A percentile compares a stretch with the other conserved stretches of the same genome.
phyloP scores from a whole-genome alignment of 2,797 vertebrate species.

The Cyprinella venusta region DNA sequence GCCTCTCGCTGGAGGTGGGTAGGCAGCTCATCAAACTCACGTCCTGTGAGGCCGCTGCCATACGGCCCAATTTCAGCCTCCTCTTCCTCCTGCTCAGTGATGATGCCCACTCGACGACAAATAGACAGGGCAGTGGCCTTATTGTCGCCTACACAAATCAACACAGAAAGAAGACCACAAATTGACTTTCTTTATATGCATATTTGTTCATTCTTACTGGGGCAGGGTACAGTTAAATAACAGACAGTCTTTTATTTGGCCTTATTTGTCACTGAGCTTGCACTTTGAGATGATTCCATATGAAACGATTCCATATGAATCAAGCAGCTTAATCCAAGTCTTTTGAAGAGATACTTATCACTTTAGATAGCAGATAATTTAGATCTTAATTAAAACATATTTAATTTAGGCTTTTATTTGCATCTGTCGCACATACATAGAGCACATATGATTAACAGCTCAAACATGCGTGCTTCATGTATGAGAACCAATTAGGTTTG shows the following conservation, averaged over 20 bases:
- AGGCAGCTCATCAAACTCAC: conserved; percentile 82
- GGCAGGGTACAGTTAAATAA: not conserved
- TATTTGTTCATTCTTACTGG: not conserved
- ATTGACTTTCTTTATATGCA: not conserved
- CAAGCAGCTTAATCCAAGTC: not conserved
- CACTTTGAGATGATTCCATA: not conserved
- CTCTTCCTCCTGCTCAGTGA: conserved; percentile 81
- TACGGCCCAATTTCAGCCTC: conserved; percentile 64
- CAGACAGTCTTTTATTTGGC: not conserved
- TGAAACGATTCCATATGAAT: not conserved
- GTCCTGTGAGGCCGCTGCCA: conserved; percentile 75
- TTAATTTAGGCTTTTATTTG: not conserved
- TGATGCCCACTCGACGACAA: conserved; percentile 82
- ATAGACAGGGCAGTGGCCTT: conserved; percentile 83
- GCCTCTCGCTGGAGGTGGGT: conserved; percentile 79
- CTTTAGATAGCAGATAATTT: not conserved
- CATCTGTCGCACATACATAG: no score
- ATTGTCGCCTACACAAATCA: conserved; percentile 76
- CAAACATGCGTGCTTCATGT: no score
- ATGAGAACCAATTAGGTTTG: no score
- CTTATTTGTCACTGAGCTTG: not conserved
- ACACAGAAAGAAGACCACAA: not conserved
- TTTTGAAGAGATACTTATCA: not conserved
- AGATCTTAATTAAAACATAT: not conserved
- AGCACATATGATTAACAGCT: no score